phyloP scores from a whole-genome alignment of 2,888 invertebrate species.

The Himalopsyche anomala region DNA sequence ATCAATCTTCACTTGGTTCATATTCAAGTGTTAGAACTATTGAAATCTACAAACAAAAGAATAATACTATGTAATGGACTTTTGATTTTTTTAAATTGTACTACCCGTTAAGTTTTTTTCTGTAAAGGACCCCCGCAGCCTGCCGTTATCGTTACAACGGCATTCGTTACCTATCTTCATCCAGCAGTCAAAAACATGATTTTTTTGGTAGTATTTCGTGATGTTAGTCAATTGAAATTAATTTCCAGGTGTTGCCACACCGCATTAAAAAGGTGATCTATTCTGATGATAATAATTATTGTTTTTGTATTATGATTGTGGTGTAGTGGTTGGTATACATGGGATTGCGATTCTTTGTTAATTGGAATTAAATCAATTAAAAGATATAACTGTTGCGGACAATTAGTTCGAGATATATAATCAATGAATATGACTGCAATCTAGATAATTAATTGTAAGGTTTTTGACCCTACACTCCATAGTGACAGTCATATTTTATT shows the following conservation, averaged over 20 bases:
- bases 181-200: constrained; percentile 21
- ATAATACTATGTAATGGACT: constrained; percentile 17
- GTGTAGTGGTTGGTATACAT: background rate
- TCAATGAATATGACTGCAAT: no score
- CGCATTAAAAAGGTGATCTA: background rate
- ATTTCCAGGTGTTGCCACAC: constrained; percentile 38
- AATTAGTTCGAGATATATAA: no score
- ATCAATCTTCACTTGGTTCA: background rate
- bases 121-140: constrained; percentile 27
- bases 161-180: constrained; percentile 37
- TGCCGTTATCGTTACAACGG: constrained; percentile 36
- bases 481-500: no score
- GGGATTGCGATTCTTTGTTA: background rate
- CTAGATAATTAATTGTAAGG: no score
- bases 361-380: constrained; percentile 26
- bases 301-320: constrained; percentile 31
- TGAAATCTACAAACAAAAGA: constrained; percentile 4
- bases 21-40: background rate
- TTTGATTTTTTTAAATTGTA: background rate
- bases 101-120: constrained; percentile 22
- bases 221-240: constrained; percentile 41
- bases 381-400: background rate
- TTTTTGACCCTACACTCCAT: no score
- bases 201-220: constrained; percentile 24
- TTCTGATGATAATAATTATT: constrained; percentile 24